Evolutionary conservation across 2,888 invertebrate species (phyloP).

Genomic region (Drosophila histrio): DNA sequence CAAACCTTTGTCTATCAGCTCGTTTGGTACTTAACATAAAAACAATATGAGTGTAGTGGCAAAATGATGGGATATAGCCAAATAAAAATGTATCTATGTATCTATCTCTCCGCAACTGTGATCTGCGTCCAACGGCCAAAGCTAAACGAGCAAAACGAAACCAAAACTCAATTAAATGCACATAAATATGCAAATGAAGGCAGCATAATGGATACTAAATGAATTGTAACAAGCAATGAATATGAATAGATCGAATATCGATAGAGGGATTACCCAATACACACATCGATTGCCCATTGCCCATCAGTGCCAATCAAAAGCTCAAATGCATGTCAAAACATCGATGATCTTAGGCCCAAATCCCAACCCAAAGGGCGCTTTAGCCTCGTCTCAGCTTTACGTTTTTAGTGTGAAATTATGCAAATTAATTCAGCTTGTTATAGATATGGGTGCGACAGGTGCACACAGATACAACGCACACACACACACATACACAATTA

Average conservation of each 20-base stretch:
- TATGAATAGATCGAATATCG: slow-evolving; percentile 46
- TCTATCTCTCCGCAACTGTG: slow-evolving; percentile 15
- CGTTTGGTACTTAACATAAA: slow-evolving; percentile 40
- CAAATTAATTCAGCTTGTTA: slow-evolving; percentile 51
- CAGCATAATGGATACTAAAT: slow-evolving; percentile 64
- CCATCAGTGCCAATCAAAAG: slow-evolving; percentile 72
- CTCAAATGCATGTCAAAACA: slow-evolving; percentile 71
- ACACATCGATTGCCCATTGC: slow-evolving; percentile 24
- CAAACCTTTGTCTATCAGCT: slow-evolving; percentile 11
- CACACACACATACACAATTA: slow-evolving; percentile 46
- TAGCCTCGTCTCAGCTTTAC: slow-evolving; percentile 31
- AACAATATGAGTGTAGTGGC: slow-evolving; percentile 36
- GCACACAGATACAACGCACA: slow-evolving; percentile 22
- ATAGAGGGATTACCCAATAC: slow-evolving; percentile 49
- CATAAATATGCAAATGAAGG: slow-evolving; percentile 72
- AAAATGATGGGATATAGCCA: slow-evolving; percentile 38
- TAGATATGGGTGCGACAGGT: slow-evolving; percentile 42
- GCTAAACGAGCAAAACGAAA: slow-evolving; percentile 50
- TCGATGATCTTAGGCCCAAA: slow-evolving; percentile 34
- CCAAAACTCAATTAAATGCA: slow-evolving; percentile 73
- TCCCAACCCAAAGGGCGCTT: slow-evolving; percentile 19
- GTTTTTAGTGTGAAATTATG: slow-evolving; percentile 77
- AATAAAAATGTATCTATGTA: slow-evolving; percentile 2
- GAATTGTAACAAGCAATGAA: slow-evolving; percentile 76
- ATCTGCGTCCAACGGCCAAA: not conserved